These are phyloP conservation scores for Plagiodera versicolora DNA, from an alignment of 2,888 invertebrate genomes.

Conservation along the genomic window DNA sequence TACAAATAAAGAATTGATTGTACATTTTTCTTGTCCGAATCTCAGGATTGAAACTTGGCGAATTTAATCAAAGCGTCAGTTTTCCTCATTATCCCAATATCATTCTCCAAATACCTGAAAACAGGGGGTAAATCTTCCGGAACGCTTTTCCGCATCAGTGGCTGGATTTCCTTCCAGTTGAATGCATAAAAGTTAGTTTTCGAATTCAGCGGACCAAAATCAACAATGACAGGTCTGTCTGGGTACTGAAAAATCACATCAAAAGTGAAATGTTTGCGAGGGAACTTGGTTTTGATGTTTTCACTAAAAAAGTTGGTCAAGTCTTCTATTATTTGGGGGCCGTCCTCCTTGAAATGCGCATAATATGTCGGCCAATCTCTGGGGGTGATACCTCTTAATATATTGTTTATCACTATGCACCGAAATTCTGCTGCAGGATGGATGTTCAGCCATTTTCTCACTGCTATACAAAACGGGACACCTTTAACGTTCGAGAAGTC, in stretches of 20 bases:
- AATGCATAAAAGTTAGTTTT: slow-evolving; percentile 51
- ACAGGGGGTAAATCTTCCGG: slow-evolving; percentile 47
- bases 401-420: slow-evolving; percentile 50
- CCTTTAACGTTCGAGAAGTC: slow-evolving; percentile 45
- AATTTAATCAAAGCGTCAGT: slow-evolving; percentile 35
- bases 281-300: slow-evolving; percentile 43
- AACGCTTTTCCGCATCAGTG: slow-evolving; percentile 45
- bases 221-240: slow-evolving; percentile 43
- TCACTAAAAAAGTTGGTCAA: slow-evolving; percentile 44
- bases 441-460: slow-evolving; percentile 50
- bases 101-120: slow-evolving; percentile 49
- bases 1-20: not conserved
- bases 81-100: slow-evolving; percentile 49
- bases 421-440: slow-evolving; percentile 53
- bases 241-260: slow-evolving; percentile 48
- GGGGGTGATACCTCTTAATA: slow-evolving; percentile 49
- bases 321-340: slow-evolving; percentile 44
- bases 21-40: not conserved
- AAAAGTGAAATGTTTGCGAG: slow-evolving; percentile 44
- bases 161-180: slow-evolving; percentile 50
- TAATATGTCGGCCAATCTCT: slow-evolving; percentile 53
- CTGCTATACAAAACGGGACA: slow-evolving; percentile 44
- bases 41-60: not conserved
- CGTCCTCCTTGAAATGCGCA: slow-evolving; percentile 49
- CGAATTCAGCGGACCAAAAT: slow-evolving; percentile 49